Base-by-base conservation (phyloP, 2,888 invertebrate species). In the Amiota communis region DNA sequence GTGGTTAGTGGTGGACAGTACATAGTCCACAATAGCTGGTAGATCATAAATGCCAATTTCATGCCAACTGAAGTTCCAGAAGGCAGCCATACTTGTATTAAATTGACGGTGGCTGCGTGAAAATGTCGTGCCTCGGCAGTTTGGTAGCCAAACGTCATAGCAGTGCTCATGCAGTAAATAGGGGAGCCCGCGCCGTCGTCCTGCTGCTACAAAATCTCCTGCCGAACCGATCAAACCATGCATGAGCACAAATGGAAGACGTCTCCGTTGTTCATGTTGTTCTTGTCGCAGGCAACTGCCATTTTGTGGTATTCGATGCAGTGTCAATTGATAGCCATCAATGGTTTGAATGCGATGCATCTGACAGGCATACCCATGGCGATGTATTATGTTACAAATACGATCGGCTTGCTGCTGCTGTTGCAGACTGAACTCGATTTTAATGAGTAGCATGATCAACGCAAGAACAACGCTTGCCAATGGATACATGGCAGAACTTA, bases 1-100 rank as follows among this genome's bases (percentile, higher is more conserved):
- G 2, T 82, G 83, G 0, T 79, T 79, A 4, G 88, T 89, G 61
- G 76, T 68, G n/a, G 72, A 76, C 17, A 86, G 79, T 56, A 88
- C 80, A 73, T 86, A 85, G 72, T 88, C 87, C 15, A 89, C 80
- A 15, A 85, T 79, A 56, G 86, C 83, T 4, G 89, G 83, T 70
- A 89, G 73, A 78, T 89, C 88, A 64, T 84, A 85, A 56, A 85
- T 75, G 71, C 88, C 89, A 75, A 88, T 88, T 78, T 89, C 88
- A 70, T 89, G 89, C 87, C 87, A 89, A 46, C 85, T 86, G 71
- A 88, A 89, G 69, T 88, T 83, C 89, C 89, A 89, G 74, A 88
- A 89, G 17, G 76, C 77, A 1, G 82, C 70, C 70, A 80, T 77
- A 10, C 81, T 81, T 10, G 88, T 80, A 51, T 82, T 77, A 8